These are phyloP conservation scores for Haliclona indistincta DNA, from an alignment of 37 sponge, comb jelly and placozoan genomes.

Conservation along the genomic window DNA sequence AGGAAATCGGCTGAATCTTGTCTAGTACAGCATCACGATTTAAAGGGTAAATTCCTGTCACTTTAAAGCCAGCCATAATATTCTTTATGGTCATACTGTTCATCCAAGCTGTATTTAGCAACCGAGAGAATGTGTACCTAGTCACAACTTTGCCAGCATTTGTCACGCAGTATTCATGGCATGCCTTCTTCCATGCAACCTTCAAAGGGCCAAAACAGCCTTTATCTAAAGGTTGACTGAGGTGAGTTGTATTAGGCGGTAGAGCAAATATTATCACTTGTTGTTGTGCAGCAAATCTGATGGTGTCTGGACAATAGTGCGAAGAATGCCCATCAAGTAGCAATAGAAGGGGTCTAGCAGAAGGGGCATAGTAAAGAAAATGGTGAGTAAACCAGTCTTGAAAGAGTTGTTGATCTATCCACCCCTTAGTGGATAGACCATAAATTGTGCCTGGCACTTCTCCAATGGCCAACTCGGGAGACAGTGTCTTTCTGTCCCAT, in stretches of 20 bases:
- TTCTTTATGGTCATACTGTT: conserved; percentile 37
- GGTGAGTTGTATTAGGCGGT: too few relatives aligned
- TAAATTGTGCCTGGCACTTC: conserved; percentile 54
- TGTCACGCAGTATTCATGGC: conserved; percentile 7
- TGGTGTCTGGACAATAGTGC: conserved; percentile 22
- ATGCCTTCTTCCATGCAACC: conserved; percentile 16
- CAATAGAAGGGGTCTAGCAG: conserved; percentile 37
- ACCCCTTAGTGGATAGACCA: conserved; percentile 38
- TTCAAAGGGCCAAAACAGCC: conserved; percentile 30
- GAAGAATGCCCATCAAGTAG: conserved; percentile 51
- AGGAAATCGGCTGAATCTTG: neutral
- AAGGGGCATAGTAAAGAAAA: conserved; percentile 41
- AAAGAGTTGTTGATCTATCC: conserved; percentile 41
- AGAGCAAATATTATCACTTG: conserved; percentile 30
- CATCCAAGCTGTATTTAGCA: conserved; percentile 33
- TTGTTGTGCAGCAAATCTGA: conserved; percentile 21
- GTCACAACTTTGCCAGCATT: conserved; percentile 35
- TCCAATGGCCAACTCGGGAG: conserved; percentile 26
- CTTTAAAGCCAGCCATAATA: conserved; percentile 21
- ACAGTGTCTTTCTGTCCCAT: conserved; percentile 22
- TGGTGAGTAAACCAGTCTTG: conserved; percentile 46
- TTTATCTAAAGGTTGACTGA: conserved; percentile 43
- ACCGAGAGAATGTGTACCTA: conserved; percentile 19
- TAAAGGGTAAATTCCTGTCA: conserved; percentile 39
- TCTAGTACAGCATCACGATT: conserved; percentile 3